phyloP scores from a whole-genome alignment of 2,888 invertebrate species.

The Drosophila peninsularis region DNA sequence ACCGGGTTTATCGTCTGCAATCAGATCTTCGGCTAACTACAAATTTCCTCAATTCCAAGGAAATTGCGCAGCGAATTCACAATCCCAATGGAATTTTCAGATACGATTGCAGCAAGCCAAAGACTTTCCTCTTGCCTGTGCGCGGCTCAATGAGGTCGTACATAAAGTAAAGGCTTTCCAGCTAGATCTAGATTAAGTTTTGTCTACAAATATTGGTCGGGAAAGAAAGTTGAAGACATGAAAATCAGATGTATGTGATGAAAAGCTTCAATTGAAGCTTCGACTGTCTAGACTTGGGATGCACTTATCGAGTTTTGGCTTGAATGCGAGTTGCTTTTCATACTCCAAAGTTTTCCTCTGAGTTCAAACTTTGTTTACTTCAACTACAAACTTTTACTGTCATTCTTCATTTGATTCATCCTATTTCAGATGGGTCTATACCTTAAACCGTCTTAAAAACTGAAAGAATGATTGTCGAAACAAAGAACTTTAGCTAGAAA shows the following conservation, averaged over 20 bases:
- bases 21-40: constrained; percentile 2
- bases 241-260: not conserved
- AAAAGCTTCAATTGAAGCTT: not conserved
- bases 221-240: not conserved
- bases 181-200: not conserved
- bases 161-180: not conserved
- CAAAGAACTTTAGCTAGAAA: too few relatives aligned
- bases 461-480: too few relatives aligned
- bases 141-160: too few relatives aligned
- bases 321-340: too few relatives aligned
- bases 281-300: not conserved
- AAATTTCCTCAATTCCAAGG: not conserved
- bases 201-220: not conserved
- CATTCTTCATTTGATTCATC: too few relatives aligned
- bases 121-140: not conserved
- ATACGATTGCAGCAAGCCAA: too few relatives aligned
- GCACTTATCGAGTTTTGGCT: too few relatives aligned
- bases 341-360: too few relatives aligned
- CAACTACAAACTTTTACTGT: too few relatives aligned
- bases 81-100: not conserved
- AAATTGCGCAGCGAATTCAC: not conserved
- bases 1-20: not conserved
- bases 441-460: too few relatives aligned
- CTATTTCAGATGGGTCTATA: too few relatives aligned
- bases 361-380: too few relatives aligned